Base-by-base conservation (phyloP, 1,140 invertebrate species). In the Archegozetes longisetosus region DNA sequence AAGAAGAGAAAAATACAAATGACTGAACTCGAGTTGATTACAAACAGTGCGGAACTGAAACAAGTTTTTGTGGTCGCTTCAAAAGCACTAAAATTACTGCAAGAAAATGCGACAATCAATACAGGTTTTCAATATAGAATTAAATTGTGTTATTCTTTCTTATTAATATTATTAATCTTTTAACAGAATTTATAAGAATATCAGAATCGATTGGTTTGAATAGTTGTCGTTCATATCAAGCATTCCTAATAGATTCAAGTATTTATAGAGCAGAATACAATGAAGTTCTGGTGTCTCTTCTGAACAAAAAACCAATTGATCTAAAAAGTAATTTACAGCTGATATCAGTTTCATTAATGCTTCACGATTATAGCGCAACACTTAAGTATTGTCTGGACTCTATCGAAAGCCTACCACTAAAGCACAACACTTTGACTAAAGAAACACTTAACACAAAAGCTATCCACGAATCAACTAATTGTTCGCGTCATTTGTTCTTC, bases 401-500 rank as follows among this genome's bases (percentile, higher is more conserved):
- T 17, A 40, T 40, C 17, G 32, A 40, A 40, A 9, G 32, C 17
- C 17, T 40, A 40, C 32, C 32, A 40, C 17, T 40, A 17, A 40
- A 40, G 32, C 6, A 17, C 17, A 6, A 6, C 6, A 9, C 32
- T 9, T 40, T 17, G 17, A 40, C 32, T 9, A 40, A 40, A 40
- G 32, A 40, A 17, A 17, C 6, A 6, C 6, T 40, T 17, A 40
- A 40, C 17, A 9, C 32, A 17, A 40, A 40, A 40, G 17, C 32
- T 9, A 9, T 17, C 6, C 32, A 40, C 6, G 6, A 9, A 40
- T 9, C 17, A 17, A 17, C 27, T n/a, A 61, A 40, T 23, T 17
- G 4, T 47, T n/a, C 52, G 17, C 23, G 55, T 9, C 50, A 61
- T 13, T n/a, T 55, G 20, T 12, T 49, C 22, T 59, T 62, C 14